Evolutionary conservation across 2,888 invertebrate species (phyloP).

Genomic region (Panzeria rudis): DNA sequence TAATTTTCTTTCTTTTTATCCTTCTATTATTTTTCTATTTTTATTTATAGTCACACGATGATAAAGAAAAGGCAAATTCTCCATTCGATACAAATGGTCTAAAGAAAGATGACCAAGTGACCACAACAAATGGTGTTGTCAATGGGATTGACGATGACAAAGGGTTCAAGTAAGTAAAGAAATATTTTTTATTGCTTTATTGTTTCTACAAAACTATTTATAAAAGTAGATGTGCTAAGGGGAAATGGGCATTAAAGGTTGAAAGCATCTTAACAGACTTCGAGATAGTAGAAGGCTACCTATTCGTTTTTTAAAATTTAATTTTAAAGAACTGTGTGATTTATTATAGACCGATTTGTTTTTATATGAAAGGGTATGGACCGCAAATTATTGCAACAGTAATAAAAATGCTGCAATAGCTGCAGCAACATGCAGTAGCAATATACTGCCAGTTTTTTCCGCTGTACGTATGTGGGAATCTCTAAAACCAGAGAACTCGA

Average conservation of each 20-base stretch:
- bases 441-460: too few relatives aligned
- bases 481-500: too few relatives aligned
- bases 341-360: too few relatives aligned
- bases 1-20: conserved; percentile 29
- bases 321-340: too few relatives aligned
- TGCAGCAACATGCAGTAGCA: too few relatives aligned
- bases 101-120: conserved; percentile 85
- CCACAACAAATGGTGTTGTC: conserved; percentile 86
- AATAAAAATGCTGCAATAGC: too few relatives aligned
- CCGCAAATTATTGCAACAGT: too few relatives aligned
- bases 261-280: too few relatives aligned
- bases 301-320: too few relatives aligned
- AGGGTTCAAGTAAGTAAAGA: conserved; percentile 92
- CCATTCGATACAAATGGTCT: conserved; percentile 84
- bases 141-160: conserved; percentile 94
- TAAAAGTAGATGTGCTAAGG: not conserved
- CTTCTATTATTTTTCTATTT: not conserved
- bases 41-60: conserved; percentile 83
- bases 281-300: too few relatives aligned
- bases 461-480: too few relatives aligned
- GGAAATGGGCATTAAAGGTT: not conserved
- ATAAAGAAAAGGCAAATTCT: conserved; percentile 86
- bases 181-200: conserved; percentile 16
- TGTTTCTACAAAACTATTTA: not conserved
- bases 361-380: too few relatives aligned